phyloP scores from a whole-genome alignment of 35 echinoderm and acorn worm genomes.

The Chiridota heheva region DNA sequence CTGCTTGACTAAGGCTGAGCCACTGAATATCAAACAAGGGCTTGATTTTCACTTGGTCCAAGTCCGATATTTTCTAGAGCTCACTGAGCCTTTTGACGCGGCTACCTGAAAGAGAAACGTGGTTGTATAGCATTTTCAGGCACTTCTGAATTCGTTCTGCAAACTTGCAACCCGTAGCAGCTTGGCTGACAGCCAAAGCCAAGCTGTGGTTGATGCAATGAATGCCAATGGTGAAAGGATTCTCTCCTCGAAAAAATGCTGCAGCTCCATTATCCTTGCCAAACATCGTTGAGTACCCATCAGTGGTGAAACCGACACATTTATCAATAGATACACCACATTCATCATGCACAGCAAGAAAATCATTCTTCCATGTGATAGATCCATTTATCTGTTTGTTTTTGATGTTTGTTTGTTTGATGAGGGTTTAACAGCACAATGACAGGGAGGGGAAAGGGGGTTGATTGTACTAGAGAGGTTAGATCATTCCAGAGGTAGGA shows the following conservation, averaged over 20 bases:
- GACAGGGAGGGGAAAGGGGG: too few relatives aligned
- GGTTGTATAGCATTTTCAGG: not conserved
- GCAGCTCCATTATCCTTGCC: not conserved
- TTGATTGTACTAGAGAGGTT: too few relatives aligned
- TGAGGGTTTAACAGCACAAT: too few relatives aligned
- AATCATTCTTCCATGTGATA: not conserved
- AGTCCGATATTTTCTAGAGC: not conserved
- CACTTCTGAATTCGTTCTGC: not conserved
- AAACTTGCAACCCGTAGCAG: not conserved
- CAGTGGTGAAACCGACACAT: constrained; percentile 8
- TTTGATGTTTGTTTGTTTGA: too few relatives aligned
- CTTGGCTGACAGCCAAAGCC: constrained; percentile 4
- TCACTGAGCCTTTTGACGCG: not conserved
- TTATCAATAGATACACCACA: not conserved
- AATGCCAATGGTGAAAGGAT: constrained; percentile 7
- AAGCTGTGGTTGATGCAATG: constrained; percentile 5
- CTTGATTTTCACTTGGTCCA: not conserved
- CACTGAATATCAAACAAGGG: not conserved
- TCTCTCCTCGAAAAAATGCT: not conserved
- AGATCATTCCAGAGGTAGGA: too few relatives aligned
- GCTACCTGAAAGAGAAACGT: not conserved
- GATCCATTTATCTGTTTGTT: not conserved
- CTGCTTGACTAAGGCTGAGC: not conserved
- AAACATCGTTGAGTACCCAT: constrained; percentile 5
- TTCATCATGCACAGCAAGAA: not conserved